A percentile compares a stretch with the other conserved stretches of the same genome.
These are phyloP conservation scores for Phortica okadai DNA, from an alignment of 2,888 invertebrate species.

Conservation along the genomic window DNA sequence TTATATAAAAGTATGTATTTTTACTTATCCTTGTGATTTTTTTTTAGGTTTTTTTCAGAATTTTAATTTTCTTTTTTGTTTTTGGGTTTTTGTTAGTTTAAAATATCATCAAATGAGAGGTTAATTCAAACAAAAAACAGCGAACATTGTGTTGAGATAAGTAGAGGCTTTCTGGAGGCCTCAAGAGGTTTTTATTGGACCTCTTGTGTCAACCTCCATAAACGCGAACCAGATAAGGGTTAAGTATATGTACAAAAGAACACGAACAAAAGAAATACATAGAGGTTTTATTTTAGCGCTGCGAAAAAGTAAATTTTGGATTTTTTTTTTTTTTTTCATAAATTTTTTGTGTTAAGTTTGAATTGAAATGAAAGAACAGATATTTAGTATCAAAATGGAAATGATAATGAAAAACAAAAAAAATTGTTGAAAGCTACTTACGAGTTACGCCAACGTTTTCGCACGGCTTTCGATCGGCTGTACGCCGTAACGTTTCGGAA, in stretches of 20 bases:
- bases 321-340: background rate
- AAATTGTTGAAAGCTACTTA: conserved; percentile 25
- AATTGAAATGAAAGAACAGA: conserved; percentile 18
- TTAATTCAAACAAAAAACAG: background rate
- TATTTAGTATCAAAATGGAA: conserved; percentile 6
- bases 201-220: background rate
- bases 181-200: too few species aligned
- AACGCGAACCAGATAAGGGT: conserved; percentile 3
- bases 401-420: conserved; percentile 31
- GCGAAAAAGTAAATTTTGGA: background rate
- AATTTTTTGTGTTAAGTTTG: background rate
- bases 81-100: background rate
- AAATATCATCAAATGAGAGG: conserved; percentile 21
- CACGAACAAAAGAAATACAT: conserved; percentile 7
- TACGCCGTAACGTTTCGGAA: conserved; percentile 39
- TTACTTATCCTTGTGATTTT: conserved; percentile 15
- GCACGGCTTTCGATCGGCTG: conserved; percentile 43
- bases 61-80: background rate
- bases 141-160: background rate
- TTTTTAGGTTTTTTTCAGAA: background rate
- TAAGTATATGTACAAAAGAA: conserved; percentile 22
- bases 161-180: background rate
- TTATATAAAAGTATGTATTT: background rate
- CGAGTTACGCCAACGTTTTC: conserved; percentile 1
- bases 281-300: background rate